phyloP scores from a whole-genome alignment of 2,888 invertebrate genomes.

The Hofmannophila pseudospretella region DNA sequence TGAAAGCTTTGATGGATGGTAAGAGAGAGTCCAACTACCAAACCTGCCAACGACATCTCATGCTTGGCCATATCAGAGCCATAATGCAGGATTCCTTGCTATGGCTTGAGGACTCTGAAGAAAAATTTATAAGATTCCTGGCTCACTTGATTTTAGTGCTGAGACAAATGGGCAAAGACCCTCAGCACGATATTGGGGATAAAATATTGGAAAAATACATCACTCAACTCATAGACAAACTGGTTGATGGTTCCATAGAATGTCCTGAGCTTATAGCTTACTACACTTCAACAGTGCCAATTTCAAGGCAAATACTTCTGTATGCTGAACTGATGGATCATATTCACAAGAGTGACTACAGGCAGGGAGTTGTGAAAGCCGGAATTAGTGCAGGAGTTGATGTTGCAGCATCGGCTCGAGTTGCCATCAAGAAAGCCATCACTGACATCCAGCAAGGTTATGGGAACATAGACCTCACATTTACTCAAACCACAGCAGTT shows the following conservation, averaged over 20 bases:
- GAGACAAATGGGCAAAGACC: conserved; percentile 85
- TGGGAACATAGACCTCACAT: conserved; percentile 72
- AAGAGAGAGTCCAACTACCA: conserved; percentile 83
- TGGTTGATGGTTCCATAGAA: conserved; percentile 71
- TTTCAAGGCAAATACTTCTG: conserved; percentile 61
- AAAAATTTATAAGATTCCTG: conserved; percentile 85
- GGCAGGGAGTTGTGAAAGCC: conserved; percentile 82
- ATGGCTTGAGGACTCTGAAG: conserved; percentile 79
- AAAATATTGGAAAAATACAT: conserved; percentile 87
- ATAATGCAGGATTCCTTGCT: conserved; percentile 84
- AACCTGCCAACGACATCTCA: conserved; percentile 89
- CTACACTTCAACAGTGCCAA: conserved; percentile 89
- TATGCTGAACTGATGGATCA: conserved; percentile 85
- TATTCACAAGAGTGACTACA: conserved; percentile 80
- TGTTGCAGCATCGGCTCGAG: conserved; percentile 89
- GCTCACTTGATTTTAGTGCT: conserved; percentile 92
- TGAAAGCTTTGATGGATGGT: conserved; percentile 65
- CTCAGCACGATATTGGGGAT: conserved; percentile 84
- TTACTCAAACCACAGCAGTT: conserved; percentile 82
- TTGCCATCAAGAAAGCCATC: conserved; percentile 87
- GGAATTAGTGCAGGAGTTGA: conserved; percentile 87
- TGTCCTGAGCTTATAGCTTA: conserved; percentile 89
- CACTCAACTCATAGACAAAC: conserved; percentile 80
- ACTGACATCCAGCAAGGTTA: conserved; percentile 63
- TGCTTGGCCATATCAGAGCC: conserved; percentile 87